Evolutionary conservation across 2,888 invertebrate genomes (phyloP), one percentile per base, ranked within the genome.

Genomic region (Idaea aversata): DNA sequence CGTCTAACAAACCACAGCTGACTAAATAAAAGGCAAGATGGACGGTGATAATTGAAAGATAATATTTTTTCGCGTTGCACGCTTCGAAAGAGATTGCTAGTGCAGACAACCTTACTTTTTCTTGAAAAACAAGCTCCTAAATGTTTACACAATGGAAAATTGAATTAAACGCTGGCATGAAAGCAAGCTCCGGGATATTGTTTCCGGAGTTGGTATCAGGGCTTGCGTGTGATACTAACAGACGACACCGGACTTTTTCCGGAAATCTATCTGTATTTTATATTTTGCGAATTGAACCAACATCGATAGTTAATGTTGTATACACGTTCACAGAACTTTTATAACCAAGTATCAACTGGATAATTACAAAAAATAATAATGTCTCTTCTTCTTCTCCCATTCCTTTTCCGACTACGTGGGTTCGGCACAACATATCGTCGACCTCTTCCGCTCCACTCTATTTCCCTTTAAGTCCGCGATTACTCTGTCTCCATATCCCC

Each of bases 31-130:
- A 73, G 77, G 72, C 72, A 78, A 78, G 80, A 80, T 79, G 77
- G 82, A 75, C 72, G 72, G 76, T 75, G 77, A 80, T 88, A 88
- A 88, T 88, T 88, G 87, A 88, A 88, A 84, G 85, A 88, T 85
- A 88, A 88, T 87, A 88, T 88, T 88, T 86, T 86, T 83, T 77
- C 75, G 71, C 79, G 78, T 74, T 83, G 82, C 82, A 83, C 77
- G 78, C 72, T 77, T 65, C 71, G 69, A 63, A 57, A 73, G 75
- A 77, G 76, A 77, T 77, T 74, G 79, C 74, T 74, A 72, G 70
- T 82, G 80, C 78, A 81, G 78, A 78, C 77, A 73, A 75, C 71
- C 75, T 69, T 57, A 59, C 66, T 72, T 76, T 72, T 73, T 62
- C 70, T 72, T 67, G 61, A 70, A 71, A 70, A 71, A 72, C 72